These are phyloP conservation scores for Campylorhamphus procurvoides DNA, from an alignment of 2,113 vertebrate genomes.

Conservation along the genomic window DNA sequence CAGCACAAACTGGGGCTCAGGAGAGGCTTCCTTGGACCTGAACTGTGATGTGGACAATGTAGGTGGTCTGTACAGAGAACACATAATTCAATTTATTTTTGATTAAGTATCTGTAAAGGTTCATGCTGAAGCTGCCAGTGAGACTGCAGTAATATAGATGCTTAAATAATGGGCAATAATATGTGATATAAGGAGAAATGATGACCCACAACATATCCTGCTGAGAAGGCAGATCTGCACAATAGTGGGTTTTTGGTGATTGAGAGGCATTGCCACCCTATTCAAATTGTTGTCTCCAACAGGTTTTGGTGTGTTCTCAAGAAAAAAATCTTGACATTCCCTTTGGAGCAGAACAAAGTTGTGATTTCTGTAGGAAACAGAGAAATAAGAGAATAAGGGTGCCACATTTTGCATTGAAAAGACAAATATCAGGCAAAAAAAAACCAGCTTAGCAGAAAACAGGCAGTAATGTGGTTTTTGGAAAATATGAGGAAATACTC, in stretches of 20 bases:
- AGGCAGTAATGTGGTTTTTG: neutral
- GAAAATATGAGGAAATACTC: neutral
- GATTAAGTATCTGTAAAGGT: neutral
- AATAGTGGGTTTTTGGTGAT: neutral
- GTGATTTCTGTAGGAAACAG: neutral
- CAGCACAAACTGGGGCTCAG: neutral
- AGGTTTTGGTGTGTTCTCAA: neutral
- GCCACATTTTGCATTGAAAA: neutral
- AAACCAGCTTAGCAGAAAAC: neutral
- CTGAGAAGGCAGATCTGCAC: neutral
- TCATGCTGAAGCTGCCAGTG: neutral
- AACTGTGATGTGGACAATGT: accelerated
- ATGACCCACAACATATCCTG: too few species aligned
- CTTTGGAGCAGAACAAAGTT: neutral
- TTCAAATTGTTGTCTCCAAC: neutral
- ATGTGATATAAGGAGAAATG: neutral
- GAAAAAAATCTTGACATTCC: neutral
- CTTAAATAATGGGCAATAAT: neutral
- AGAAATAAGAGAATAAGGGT: neutral
- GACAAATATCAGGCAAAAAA: neutral
- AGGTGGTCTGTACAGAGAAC: neutral
- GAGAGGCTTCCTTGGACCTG: neutral
- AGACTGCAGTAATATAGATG: neutral
- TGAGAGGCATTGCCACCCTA: neutral
- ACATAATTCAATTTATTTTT: too few species aligned